Percentiles rank a stretch among this genome's conserved stretches.
Evolutionary conservation across 2,113 vertebrate genomes (phyloP).

Genomic region (Hypomesus transpacificus): DNA sequence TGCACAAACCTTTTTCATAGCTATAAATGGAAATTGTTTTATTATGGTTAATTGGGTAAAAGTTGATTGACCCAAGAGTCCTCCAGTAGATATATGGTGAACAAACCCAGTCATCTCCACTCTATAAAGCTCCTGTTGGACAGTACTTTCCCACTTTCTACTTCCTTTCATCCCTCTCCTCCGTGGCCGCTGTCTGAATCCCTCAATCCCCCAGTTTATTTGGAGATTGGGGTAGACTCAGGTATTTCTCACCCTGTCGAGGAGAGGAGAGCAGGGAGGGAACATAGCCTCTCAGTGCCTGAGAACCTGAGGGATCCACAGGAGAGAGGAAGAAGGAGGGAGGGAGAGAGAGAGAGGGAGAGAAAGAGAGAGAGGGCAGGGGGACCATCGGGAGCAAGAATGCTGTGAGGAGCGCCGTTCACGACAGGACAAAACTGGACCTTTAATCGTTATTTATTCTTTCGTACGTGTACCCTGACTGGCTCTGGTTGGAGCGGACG

Average conservation of each 20-base stretch:
- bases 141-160: neutral
- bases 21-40: too few species aligned
- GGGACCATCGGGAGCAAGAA: slow-evolving; percentile 25
- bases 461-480: neutral
- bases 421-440: slow-evolving; percentile 12
- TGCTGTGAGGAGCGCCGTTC: slow-evolving; percentile 50
- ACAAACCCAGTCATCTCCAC: neutral
- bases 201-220: slow-evolving; percentile 23
- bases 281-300: slow-evolving; percentile 36
- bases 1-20: too few species aligned
- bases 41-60: too few species aligned
- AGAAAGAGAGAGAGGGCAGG: slow-evolving; percentile 1
- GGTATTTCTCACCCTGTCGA: slow-evolving; percentile 72
- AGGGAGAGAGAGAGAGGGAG: slow-evolving; percentile 9
- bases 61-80: too few species aligned
- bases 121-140: neutral
- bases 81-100: too few species aligned
- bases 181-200: neutral
- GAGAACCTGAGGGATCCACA: slow-evolving; percentile 54
- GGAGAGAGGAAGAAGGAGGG: neutral
- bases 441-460: slow-evolving; percentile 13
- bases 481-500: slow-evolving; percentile 22
- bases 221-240: slow-evolving; percentile 38
- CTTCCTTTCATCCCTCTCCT: slow-evolving; percentile 5
- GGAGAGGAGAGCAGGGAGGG: slow-evolving; percentile 45